Base-by-base conservation (phyloP, 2,113 vertebrate species). In the Hippocampus abdominalis region DNA sequence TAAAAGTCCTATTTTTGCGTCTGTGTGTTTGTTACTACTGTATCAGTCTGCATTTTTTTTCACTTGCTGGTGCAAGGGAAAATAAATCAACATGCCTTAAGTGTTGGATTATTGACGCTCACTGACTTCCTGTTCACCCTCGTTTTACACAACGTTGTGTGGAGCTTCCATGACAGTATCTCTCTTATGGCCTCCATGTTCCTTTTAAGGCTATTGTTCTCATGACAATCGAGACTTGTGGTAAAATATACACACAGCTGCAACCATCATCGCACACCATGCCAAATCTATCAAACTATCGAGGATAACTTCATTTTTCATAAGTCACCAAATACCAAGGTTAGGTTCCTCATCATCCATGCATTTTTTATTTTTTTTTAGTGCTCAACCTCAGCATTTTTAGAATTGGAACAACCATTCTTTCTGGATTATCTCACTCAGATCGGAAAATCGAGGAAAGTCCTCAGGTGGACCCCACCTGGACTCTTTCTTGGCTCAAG, bases 81-180 rank as follows among this genome's bases (percentile, higher is more conserved):
- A 89, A 89, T 89, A 91, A 89, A 80, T 84, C 78, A 81, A 84
- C 76, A 89, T 87, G 89, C 89, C 89, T 90, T 89, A 87, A 49
- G 65, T 68, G 57, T 75, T 66, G 79, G 62, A 6, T 18, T 36
- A 39, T 74, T 32, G 40, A 18, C 39, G 11, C 40, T n/a, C 61
- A 66, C 15, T 27, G 42, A 23, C 8, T 64, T 64, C 20, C 6
- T 6, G 9, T 1, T 13, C 11, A 56, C 23, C 13, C 54, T 12
- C 3, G 2, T 59, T 27, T 57, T 29, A n/a, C 32, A 36, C 32
- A 36, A 54, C 4, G 23, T 46, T 1, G 8, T 10, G 40, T 42
- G 12, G 44, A 46, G 44, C 44, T 46, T 46, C 1, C 44, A 16
- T 46, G 44, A 46, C 12, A 46, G 8, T 46, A 46, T 15, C 15